These are phyloP conservation scores for Sardinella longiceps DNA, from an alignment of 2,797 vertebrate genomes.

Conservation along the genomic window DNA sequence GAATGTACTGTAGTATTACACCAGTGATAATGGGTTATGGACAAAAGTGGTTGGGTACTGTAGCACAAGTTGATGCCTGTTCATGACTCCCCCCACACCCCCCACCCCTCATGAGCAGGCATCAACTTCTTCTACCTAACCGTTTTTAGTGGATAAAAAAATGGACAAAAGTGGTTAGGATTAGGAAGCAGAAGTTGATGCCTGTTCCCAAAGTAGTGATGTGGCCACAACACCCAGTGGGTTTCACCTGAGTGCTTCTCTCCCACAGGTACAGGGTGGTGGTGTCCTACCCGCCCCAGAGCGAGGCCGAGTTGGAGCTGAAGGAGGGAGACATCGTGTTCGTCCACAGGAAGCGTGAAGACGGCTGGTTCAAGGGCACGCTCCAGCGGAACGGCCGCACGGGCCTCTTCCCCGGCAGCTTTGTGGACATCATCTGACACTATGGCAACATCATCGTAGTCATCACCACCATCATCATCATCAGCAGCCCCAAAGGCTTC, in stretches of 20 bases:
- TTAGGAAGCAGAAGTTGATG: too few relatives aligned
- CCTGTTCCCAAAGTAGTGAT: background rate
- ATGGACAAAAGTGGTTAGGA: too few relatives aligned
- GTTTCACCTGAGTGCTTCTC: constrained; percentile 34
- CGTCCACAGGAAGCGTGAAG: constrained; percentile 95
- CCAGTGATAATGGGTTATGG: background rate
- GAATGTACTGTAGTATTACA: too few relatives aligned
- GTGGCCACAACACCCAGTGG: background rate
- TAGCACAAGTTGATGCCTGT: background rate
- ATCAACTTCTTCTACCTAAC: too few relatives aligned
- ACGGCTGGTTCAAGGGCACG: constrained; percentile 99
- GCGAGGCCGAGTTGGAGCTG: constrained; percentile 97
- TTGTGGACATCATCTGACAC: constrained; percentile 92
- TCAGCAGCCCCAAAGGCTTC: background rate
- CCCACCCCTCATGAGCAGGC: too few relatives aligned
- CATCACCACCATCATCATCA: background rate
- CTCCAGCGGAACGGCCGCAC: constrained; percentile 96
- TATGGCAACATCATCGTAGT: background rate
- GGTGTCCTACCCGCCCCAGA: constrained; percentile 98
- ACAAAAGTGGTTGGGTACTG: too few relatives aligned
- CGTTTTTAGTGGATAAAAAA: too few relatives aligned
- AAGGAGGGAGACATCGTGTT: constrained; percentile 99
- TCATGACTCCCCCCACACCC: too few relatives aligned
- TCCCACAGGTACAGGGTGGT: constrained; percentile 90
- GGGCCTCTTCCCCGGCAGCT: constrained; percentile 97